phyloP scores from a whole-genome alignment of 2,113 vertebrate species.

The Petroica traversi region DNA sequence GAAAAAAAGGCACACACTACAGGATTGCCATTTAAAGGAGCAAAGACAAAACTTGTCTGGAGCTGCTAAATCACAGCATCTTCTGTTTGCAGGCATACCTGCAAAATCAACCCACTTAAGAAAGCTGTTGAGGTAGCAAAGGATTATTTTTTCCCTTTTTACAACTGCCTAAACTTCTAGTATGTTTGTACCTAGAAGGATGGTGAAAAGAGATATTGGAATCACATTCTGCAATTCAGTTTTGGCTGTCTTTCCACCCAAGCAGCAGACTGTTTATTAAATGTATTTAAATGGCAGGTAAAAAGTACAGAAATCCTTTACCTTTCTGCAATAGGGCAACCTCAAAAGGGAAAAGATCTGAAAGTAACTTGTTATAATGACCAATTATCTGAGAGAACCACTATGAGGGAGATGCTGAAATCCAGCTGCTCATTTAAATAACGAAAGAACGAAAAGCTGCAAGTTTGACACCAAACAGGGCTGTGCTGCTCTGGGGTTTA shows the following conservation, averaged over 20 bases:
- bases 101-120: neutral
- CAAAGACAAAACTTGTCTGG: neutral
- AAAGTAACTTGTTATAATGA: constrained; percentile 10
- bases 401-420: neutral
- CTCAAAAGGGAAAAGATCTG: neutral
- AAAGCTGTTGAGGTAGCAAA: neutral
- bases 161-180: neutral
- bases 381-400: neutral
- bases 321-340: neutral
- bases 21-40: neutral
- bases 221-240: neutral
- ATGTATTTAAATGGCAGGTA: neutral
- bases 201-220: neutral
- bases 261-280: neutral
- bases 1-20: neutral
- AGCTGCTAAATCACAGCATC: neutral
- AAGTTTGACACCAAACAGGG: neutral
- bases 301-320: neutral
- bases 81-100: neutral
- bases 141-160: neutral
- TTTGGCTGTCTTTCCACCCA: neutral
- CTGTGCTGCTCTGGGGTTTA: constrained; percentile 34
- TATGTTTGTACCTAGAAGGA: neutral
- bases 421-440: constrained; percentile 38
- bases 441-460: neutral